phyloP scores from a whole-genome alignment of 2,888 invertebrate genomes.

The Terebella lapidaria region DNA sequence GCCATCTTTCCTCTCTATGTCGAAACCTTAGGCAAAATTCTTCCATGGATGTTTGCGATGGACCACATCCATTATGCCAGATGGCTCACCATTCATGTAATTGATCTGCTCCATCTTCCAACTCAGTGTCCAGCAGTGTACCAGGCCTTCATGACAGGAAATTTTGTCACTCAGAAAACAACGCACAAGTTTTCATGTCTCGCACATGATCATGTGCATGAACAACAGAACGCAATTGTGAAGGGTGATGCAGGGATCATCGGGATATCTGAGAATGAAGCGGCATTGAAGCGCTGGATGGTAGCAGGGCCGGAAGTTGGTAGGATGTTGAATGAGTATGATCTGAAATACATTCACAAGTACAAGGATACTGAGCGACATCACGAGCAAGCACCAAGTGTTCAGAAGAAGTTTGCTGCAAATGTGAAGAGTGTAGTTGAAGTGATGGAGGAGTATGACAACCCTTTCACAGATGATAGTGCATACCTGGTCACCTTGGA shows the following conservation, averaged over 20 bases:
- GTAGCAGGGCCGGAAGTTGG: slow-evolving; percentile 26
- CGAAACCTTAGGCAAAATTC: slow-evolving; percentile 17
- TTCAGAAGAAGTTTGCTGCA: slow-evolving; percentile 11
- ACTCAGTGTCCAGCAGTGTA: slow-evolving; percentile 19
- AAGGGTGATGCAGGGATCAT: slow-evolving; percentile 29
- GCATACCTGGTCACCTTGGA: slow-evolving; percentile 7
- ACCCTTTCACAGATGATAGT: slow-evolving; percentile 17
- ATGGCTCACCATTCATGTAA: slow-evolving; percentile 28
- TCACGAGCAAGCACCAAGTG: slow-evolving; percentile 16
- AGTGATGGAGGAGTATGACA: slow-evolving; percentile 18
- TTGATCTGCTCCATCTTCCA: slow-evolving; percentile 23
- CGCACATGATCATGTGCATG: slow-evolving; percentile 15
- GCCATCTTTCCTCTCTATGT: slow-evolving; percentile 17
- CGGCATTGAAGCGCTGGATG: slow-evolving; percentile 29
- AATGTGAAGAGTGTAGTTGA: slow-evolving; percentile 9
- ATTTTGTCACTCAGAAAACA: slow-evolving; percentile 26
- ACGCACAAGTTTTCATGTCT: slow-evolving; percentile 8
- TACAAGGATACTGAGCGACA: slow-evolving; percentile 6
- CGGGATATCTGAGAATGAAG: slow-evolving; percentile 25
- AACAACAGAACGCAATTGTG: slow-evolving; percentile 28
- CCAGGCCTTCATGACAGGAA: slow-evolving; percentile 21
- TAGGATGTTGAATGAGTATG: slow-evolving; percentile 5
- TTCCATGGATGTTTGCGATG: slow-evolving; percentile 25
- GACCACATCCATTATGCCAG: slow-evolving; percentile 26
- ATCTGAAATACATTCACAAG: neutral